Evolutionary conservation across 1,140 invertebrate species (phyloP).

Genomic region (Campodea augens): DNA sequence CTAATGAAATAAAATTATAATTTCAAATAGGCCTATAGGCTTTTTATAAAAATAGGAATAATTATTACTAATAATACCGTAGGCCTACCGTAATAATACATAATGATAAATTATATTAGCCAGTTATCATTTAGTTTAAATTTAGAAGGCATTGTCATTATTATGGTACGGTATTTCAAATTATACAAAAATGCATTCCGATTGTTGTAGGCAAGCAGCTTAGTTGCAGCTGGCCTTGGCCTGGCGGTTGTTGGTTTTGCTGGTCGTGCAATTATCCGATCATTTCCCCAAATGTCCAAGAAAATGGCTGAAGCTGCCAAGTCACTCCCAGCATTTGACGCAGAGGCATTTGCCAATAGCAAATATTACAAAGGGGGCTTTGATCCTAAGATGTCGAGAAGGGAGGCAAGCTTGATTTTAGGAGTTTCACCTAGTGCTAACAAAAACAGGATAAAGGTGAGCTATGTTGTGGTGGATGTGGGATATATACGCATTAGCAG

Average conservation of each 20-base stretch:
- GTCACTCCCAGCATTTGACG: slow-evolving; percentile 56
- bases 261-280: slow-evolving; percentile 53
- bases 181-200: no score
- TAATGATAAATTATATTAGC: no score
- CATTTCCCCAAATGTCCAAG: slow-evolving; percentile 48
- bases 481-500: no score
- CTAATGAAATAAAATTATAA: no score
- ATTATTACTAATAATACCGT: no score
- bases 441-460: slow-evolving; percentile 58
- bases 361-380: slow-evolving; percentile 98
- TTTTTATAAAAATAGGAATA: no score
- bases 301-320: slow-evolving; percentile 59
- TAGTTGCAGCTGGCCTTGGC: slow-evolving; percentile 61
- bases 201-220: slow-evolving; percentile 36
- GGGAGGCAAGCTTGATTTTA: slow-evolving; percentile 83
- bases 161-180: no score
- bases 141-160: no score
- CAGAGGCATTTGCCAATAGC: slow-evolving; percentile 49
- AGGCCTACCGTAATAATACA: no score
- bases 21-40: no score
- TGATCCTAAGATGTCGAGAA: slow-evolving; percentile 82
- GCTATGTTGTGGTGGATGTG: no score
- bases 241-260: slow-evolving; percentile 67
- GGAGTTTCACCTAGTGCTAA: slow-evolving; percentile 68
- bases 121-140: no score